Evolutionary conservation across 2,888 invertebrate genomes (phyloP).

Genomic region (Drosophila villosipedis): DNA sequence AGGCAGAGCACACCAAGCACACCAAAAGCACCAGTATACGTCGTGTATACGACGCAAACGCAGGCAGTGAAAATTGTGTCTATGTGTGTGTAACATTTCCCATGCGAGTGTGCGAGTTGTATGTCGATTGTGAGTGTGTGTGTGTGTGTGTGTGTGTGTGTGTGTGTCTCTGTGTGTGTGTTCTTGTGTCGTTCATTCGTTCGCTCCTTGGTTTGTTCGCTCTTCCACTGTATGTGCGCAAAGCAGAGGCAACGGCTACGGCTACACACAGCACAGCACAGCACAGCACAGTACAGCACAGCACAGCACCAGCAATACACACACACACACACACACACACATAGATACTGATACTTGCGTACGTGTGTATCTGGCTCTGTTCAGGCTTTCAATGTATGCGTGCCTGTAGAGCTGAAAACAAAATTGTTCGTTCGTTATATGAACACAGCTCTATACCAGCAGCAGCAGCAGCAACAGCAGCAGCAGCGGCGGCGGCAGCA

Average conservation of each 20-base stretch:
- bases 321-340: slow-evolving; percentile 11
- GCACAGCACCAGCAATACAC: slow-evolving; percentile 10
- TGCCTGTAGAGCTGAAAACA: slow-evolving; percentile 63
- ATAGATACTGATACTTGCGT: slow-evolving; percentile 10
- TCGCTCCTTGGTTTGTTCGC: slow-evolving; percentile 63
- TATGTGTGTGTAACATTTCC: slow-evolving; percentile 42
- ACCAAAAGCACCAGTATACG: slow-evolving; percentile 37
- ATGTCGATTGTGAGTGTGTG: slow-evolving; percentile 12
- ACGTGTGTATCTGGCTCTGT: slow-evolving; percentile 62
- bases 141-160: slow-evolving; percentile 24
- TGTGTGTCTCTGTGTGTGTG: slow-evolving; percentile 21
- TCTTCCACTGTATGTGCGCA: slow-evolving; percentile 58
- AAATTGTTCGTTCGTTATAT: slow-evolving; percentile 75
- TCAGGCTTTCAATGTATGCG: slow-evolving; percentile 32
- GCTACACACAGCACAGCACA: slow-evolving; percentile 15
- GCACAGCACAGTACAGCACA: slow-evolving; percentile 33
- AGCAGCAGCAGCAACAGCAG: slow-evolving; percentile 18
- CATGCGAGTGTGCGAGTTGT: slow-evolving; percentile 30
- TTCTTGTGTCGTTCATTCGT: slow-evolving; percentile 54
- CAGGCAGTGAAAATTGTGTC: slow-evolving; percentile 60
- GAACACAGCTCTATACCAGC: slow-evolving; percentile 61
- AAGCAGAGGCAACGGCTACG: slow-evolving; percentile 57
- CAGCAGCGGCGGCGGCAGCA: slow-evolving; percentile 27
- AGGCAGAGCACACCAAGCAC: slow-evolving; percentile 53
- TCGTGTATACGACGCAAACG: slow-evolving; percentile 76